These are phyloP conservation scores for Drosophila meridionalis DNA, from an alignment of 2,888 invertebrate genomes.

Conservation along the genomic window DNA sequence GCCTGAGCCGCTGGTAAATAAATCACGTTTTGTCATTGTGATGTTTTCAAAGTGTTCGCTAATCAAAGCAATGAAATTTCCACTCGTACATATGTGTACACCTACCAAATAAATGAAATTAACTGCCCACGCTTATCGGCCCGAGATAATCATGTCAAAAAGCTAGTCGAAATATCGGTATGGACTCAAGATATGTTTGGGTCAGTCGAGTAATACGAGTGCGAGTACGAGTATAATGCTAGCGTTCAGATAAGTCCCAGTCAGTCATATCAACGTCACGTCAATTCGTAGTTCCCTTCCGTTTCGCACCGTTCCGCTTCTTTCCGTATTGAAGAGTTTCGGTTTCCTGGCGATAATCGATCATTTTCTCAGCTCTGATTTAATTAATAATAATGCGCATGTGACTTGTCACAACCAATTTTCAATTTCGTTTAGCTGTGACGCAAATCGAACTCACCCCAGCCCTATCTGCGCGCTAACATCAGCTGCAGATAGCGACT, in stretches of 20 bases:
- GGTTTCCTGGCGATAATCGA: conserved; percentile 43
- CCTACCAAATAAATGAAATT: conserved; percentile 72
- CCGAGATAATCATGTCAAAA: conserved; percentile 69
- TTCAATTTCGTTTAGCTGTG: conserved; percentile 45
- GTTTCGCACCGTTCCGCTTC: conserved; percentile 14
- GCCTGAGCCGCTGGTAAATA: conserved; percentile 45
- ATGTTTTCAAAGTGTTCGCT: conserved; percentile 74
- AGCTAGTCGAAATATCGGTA: conserved; percentile 16
- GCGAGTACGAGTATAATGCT: conserved; percentile 31
- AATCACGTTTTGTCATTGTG: conserved; percentile 77
- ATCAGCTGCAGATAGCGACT: conserved; percentile 50
- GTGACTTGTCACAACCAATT: conserved; percentile 66
- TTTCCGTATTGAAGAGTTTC: conserved; percentile 1
- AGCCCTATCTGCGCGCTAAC: conserved; percentile 53
- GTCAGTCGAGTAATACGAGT: conserved; percentile 43
- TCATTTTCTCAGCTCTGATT: conserved; percentile 56
- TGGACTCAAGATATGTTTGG: conserved; percentile 40
- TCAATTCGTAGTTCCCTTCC: conserved; percentile 29
- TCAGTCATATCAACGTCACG: conserved; percentile 43
- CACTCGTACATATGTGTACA: conserved; percentile 27
- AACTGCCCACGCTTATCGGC: conserved; percentile 59
- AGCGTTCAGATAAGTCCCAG: conserved; percentile 26
- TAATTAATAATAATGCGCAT: conserved; percentile 77
- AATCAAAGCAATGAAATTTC: conserved; percentile 54
- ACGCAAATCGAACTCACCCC: conserved; percentile 59